Evolutionary conservation across 2,797 vertebrate genomes (phyloP).

Genomic region (Pachyuromys duprasi): DNA sequence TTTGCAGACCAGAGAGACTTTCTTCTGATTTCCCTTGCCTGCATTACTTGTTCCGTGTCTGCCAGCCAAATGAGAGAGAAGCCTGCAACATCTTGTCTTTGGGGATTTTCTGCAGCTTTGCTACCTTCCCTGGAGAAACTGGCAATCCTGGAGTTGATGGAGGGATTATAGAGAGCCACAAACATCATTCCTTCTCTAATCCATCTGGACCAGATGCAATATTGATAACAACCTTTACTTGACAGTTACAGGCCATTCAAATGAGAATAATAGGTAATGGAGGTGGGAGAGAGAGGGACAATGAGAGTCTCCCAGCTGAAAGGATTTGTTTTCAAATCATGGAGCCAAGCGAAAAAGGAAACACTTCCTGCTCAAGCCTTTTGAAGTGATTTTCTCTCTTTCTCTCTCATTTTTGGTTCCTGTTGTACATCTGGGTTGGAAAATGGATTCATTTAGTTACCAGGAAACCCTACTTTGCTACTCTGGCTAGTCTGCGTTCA

Average conservation of each 20-base stretch:
- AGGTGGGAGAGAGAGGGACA: neutral
- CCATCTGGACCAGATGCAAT: constrained; percentile 76
- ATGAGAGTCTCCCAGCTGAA: constrained; percentile 43
- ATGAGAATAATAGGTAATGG: constrained; percentile 67
- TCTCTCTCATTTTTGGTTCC: constrained; percentile 22
- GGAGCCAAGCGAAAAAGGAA: constrained; percentile 46
- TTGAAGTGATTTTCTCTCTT: neutral
- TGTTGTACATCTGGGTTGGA: neutral
- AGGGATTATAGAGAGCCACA: constrained; percentile 75
- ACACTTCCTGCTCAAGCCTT: constrained; percentile 2
- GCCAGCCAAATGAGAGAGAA: constrained; percentile 68
- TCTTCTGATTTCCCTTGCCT: constrained; percentile 9
- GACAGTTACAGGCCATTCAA: constrained; percentile 61
- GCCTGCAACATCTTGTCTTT: constrained; percentile 59
- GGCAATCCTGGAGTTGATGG: constrained; percentile 81
- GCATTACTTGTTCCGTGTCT: neutral
- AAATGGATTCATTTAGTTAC: neutral
- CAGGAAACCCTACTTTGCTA: neutral
- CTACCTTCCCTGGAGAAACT: constrained; percentile 74
- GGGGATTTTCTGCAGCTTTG: constrained; percentile 74
- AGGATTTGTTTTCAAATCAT: constrained; percentile 34
- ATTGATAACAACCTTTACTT: constrained; percentile 80
- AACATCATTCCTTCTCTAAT: constrained; percentile 67
- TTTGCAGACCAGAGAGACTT: constrained; percentile 51
- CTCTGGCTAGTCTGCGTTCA: neutral